Evolutionary conservation across 2,113 vertebrate genomes (phyloP).

Genomic region (Alexandromys fortis): DNA sequence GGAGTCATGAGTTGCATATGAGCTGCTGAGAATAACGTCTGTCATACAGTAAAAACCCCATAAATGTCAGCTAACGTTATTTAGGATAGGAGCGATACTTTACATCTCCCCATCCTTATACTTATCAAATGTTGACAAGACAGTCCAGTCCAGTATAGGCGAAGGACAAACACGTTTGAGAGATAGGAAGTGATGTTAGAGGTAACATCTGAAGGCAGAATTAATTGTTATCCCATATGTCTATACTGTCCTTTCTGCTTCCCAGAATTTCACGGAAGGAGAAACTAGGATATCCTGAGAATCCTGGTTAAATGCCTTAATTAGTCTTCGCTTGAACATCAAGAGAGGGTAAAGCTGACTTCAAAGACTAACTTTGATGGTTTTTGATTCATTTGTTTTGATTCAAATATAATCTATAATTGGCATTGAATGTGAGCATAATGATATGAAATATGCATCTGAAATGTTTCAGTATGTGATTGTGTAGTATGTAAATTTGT

Average conservation of each 20-base stretch:
- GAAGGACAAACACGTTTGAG: neutral
- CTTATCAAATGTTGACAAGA: neutral
- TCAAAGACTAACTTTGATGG: conserved; percentile 29
- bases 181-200: neutral
- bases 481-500: neutral
- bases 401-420: neutral
- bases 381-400: neutral
- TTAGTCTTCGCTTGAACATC: neutral
- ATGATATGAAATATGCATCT: neutral
- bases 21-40: conserved; percentile 12
- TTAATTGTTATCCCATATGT: neutral
- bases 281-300: neutral
- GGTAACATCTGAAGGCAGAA: neutral
- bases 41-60: neutral
- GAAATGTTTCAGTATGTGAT: conserved; percentile 16
- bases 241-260: neutral
- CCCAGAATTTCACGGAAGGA: conserved; percentile 11
- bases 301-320: neutral
- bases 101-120: neutral
- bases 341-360: neutral
- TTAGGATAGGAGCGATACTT: neutral
- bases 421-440: conserved; percentile 28
- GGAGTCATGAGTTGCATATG: neutral
- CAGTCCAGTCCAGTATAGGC: neutral
- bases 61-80: conserved; percentile 13